Base-by-base conservation (phyloP, 2,113 vertebrate species). In the Scophthalmus maximus region DNA sequence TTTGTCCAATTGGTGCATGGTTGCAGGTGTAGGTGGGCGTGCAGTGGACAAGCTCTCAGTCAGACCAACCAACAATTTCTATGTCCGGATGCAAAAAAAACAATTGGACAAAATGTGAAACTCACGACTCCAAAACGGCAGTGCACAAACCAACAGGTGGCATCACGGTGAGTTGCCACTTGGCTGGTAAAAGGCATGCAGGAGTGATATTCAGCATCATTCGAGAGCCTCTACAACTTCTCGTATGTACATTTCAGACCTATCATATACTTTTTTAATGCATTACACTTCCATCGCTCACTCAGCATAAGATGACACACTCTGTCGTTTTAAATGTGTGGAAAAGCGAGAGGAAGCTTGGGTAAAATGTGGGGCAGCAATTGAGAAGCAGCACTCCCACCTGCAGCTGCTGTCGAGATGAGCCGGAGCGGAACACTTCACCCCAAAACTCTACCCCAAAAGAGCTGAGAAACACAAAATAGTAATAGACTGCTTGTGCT, bases 401-500 rank as follows among this genome's bases (percentile, higher is more conserved):
- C 46, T 64, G 68, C 50, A 72, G 57, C 64, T 64, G 20, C 42
- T 49, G 53, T 17, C 6, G 60, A 64, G 30, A 50, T 42, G 52
- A 63, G 46, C 55, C 55, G 59, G 23, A 80, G 72, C 49, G n/a
- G 10, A 42, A 66, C 79, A 71, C 63, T 57, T 78, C 62, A 52
- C 64, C 83, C 56, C 27, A 52, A 73, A 73, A 44, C 70, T 51
- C 60, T 25, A 34, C 61, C 22, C 61, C 22, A 42, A 18, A 60
- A 56, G 73, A 66, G 77, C 77, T 59, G 70, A 20, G 70, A 80
- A 72, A 66, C 50, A 25, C 18, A 26, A n/a, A 1, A 25, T 42
- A 49, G 56, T 49, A 61, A 84, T 66, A 66, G n/a, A 46, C 7
- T 60, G 60, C 50, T 29, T 72, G 61, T 62, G 34, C 55, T 56